Evolutionary conservation across 2,888 invertebrate species (phyloP).

Genomic region (Drosophila tripunctata): DNA sequence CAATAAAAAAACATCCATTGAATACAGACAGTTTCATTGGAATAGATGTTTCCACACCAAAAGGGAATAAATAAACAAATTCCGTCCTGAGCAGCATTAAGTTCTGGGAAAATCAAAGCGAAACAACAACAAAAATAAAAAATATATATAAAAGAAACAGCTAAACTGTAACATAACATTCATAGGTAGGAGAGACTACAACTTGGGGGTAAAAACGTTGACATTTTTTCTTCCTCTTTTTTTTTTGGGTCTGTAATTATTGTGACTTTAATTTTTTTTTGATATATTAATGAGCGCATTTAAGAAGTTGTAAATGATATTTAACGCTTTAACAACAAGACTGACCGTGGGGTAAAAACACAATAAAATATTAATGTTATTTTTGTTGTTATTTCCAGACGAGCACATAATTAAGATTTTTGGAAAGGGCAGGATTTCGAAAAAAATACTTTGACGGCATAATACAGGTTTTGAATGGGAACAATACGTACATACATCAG

Average conservation of each 20-base stretch:
- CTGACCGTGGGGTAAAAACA: constrained; percentile 12
- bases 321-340: constrained; percentile 40
- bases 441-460: background rate
- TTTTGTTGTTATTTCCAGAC: constrained; percentile 13
- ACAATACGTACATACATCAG: constrained; percentile 8
- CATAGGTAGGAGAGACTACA: background rate
- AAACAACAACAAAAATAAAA: constrained; percentile 14
- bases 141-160: constrained; percentile 11
- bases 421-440: background rate
- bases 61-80: constrained; percentile 21
- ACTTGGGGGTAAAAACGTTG: constrained; percentile 19
- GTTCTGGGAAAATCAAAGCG: constrained; percentile 35
- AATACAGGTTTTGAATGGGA: constrained; percentile 18
- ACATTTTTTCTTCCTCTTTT: no score
- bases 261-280: constrained; percentile 32
- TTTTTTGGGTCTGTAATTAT: constrained; percentile 27
- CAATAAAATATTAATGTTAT: constrained; percentile 42
- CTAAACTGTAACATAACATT: background rate
- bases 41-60: constrained; percentile 16
- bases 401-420: constrained; percentile 40
- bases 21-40: constrained; percentile 40
- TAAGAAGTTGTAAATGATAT: constrained; percentile 52
- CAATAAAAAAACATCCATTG: constrained; percentile 16
- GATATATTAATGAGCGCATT: constrained; percentile 48
- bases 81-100: background rate